These are phyloP conservation scores for Eidolon dupreanum DNA, from an alignment of 2,797 vertebrate species.

Conservation along the genomic window DNA sequence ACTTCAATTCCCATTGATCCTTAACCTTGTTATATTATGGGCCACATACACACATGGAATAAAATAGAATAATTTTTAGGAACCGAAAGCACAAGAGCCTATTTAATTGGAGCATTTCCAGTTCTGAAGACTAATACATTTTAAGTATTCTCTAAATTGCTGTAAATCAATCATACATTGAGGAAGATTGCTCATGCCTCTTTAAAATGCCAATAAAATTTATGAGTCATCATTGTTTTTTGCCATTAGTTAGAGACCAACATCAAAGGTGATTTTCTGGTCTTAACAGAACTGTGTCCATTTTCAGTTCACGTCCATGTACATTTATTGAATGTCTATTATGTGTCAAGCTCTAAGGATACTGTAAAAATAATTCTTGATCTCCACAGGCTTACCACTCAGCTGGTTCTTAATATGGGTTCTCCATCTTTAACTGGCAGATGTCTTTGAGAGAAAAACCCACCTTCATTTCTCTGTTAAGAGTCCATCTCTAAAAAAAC, in stretches of 20 bases:
- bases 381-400: not conserved
- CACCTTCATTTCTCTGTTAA: not conserved
- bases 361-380: not conserved
- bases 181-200: not conserved
- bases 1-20: not conserved
- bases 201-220: not conserved
- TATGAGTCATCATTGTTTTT: not conserved
- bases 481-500: conserved; percentile 14
- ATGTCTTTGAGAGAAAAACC: not conserved
- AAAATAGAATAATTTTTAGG: not conserved
- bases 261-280: not conserved
- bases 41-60: not conserved
- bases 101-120: not conserved
- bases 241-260: not conserved
- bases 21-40: not conserved
- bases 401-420: not conserved
- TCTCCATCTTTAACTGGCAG: not conserved
- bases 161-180: not conserved
- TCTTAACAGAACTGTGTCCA: not conserved
- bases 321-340: not conserved
- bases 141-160: not conserved
- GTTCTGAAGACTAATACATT: not conserved
- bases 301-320: conserved; percentile 1
- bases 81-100: not conserved
- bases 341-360: not conserved